These are phyloP conservation scores for Aphelenchoides avenae DNA, from an alignment of 1,140 invertebrate genomes.

Conservation along the genomic window DNA sequence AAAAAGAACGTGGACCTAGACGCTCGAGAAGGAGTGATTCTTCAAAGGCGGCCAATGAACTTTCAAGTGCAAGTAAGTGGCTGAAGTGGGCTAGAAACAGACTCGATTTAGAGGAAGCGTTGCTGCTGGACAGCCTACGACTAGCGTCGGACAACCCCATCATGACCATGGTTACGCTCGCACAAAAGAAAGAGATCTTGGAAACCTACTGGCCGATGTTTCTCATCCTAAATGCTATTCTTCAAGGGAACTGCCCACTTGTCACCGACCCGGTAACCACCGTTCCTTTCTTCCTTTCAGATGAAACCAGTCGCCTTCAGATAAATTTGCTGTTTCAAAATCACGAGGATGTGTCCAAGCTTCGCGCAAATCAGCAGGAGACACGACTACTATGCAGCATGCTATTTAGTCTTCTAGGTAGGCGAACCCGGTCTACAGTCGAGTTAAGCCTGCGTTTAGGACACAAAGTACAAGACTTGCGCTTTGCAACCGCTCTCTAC, in stretches of 20 bases:
- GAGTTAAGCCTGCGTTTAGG: neutral
- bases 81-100: neutral
- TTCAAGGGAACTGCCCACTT: neutral
- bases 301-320: neutral
- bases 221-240: constrained; percentile 12
- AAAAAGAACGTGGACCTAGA: constrained; percentile 72
- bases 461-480: neutral
- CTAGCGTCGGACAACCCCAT: constrained; percentile 13
- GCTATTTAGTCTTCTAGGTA: constrained; percentile 24
- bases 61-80: neutral
- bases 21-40: constrained; percentile 12
- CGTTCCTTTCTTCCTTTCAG: constrained; percentile 1
- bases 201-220: constrained; percentile 17
- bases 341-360: neutral
- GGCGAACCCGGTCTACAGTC: neutral
- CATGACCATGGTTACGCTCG: constrained; percentile 13
- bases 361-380: constrained; percentile 21
- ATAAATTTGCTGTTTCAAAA: neutral
- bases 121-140: constrained; percentile 7
- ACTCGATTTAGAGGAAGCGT: constrained; percentile 3
- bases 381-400: constrained; percentile 22
- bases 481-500: neutral
- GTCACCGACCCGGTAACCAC: neutral
- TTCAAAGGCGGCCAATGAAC: constrained; percentile 4
- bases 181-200: constrained; percentile 14